Base-by-base conservation (phyloP, 2,797 vertebrate genomes). In the Myoxocephalus aenaeus region DNA sequence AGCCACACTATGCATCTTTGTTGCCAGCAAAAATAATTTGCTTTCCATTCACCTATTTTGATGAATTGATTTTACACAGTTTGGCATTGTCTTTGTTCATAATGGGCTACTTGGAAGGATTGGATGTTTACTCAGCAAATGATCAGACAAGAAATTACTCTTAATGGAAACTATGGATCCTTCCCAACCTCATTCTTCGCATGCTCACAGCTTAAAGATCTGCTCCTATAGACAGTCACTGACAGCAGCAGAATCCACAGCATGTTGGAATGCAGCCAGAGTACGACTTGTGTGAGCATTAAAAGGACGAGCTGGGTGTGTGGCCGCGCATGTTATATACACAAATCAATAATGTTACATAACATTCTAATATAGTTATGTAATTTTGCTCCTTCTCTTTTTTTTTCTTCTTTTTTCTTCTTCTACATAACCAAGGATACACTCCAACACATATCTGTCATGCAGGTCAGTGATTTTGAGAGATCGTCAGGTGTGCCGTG, bases 131-230 rank as follows among this genome's bases (percentile, higher is more conserved):
- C 94, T 95, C 93, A 94, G 94, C 94, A 94, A 84, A 92, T 90
- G 73, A 92, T 89, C 83, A 82, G 76, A 88, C 38, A 74, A 90
- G 82, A 89, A 93, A 92, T 92, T 88, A 92, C 80, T 89, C 87
- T 90, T 95, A 94, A 95, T 95, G 93, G 94, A 94, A 86, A 82
- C 67, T 79, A 91, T 95, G 92, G 93, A 95, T 87, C 89, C 75
- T 74, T 90, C 87, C 93, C 93, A 93, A 90, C 71, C 87, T 76
- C 54, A 66, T 78, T 77, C 77, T 82, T 82, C 38, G 56, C 74
- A 50, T 73, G 67, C 73, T 82, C 82, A 73, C 68, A 65, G 17
- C 75, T 81, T 85, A 86, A 79, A 86, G 85, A 79, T 79, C 61
- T 5, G 71, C 73, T 82, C 73, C 64, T 70, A 29, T 79, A 71